Conservation (phyloP, 2,888 invertebrate genomes). For the Diaprepes abbreviatus region DNA sequence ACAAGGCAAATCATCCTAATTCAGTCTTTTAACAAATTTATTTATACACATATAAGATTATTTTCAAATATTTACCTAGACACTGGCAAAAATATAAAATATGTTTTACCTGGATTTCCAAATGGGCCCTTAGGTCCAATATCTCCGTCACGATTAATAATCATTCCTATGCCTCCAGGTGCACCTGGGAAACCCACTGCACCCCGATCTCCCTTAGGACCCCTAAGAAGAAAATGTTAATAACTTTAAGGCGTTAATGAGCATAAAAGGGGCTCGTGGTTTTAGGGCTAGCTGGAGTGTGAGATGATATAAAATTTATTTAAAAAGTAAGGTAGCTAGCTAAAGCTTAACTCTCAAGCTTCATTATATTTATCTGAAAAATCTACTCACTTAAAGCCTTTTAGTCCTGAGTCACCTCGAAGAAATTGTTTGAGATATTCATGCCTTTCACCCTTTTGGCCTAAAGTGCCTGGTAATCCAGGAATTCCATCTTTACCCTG, state of each 20-base stretch:
- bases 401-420: conserved; percentile 69
- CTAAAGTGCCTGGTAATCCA: conserved; percentile 67
- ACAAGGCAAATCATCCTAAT: background rate
- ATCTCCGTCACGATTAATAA: conserved; percentile 62
- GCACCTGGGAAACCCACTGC: conserved; percentile 47
- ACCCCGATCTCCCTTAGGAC: conserved; percentile 38
- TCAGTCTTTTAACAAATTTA: too few species aligned
- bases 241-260: too few species aligned
- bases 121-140: conserved; percentile 65
- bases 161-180: conserved; percentile 55
- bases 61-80: too few species aligned
- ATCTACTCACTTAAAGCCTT: conserved; percentile 64
- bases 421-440: conserved; percentile 68
- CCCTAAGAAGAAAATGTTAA: conserved; percentile 32
- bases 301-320: too few species aligned
- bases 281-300: too few species aligned
- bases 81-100: too few species aligned
- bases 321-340: too few species aligned
- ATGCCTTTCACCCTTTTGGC: conserved; percentile 73
- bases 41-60: too few species aligned
- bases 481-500: conserved; percentile 64
- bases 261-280: too few species aligned
- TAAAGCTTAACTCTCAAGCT: too few species aligned
- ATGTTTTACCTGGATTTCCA: conserved; percentile 68
- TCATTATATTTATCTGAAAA: too few species aligned